Conservation (phyloP, 2,797 vertebrate genomes). For the Vultur gryphus region DNA sequence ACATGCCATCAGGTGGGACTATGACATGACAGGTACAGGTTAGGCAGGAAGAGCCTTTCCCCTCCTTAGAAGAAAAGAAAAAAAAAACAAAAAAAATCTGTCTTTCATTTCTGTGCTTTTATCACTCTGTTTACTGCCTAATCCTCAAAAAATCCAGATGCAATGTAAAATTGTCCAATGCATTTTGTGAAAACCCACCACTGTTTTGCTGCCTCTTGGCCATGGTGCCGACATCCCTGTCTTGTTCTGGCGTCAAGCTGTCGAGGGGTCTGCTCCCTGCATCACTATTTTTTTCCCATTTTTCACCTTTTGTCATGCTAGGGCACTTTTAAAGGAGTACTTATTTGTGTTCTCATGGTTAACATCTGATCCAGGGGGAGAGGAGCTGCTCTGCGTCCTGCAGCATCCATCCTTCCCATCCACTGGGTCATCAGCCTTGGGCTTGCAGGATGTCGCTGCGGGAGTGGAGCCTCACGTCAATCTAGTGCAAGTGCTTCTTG, state of each 20-base stretch:
- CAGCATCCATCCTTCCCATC: background rate
- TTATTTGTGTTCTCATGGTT: background rate
- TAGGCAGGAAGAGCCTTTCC: background rate
- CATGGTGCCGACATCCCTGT: fast-evolving
- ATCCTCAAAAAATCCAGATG: background rate
- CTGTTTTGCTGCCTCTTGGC: background rate
- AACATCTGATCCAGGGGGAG: background rate
- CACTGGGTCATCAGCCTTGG: background rate
- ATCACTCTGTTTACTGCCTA: background rate
- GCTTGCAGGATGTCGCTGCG: background rate
- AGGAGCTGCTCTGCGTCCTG: background rate
- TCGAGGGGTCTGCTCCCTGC: background rate
- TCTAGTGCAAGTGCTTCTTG: background rate
- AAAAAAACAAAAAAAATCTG: background rate
- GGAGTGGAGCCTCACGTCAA: background rate
- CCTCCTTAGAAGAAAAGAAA: background rate
- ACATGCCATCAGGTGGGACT: background rate
- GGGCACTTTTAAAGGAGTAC: background rate
- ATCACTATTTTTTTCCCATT: fast-evolving
- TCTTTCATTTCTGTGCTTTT: background rate
- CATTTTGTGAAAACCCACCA: background rate
- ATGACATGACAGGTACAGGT: background rate
- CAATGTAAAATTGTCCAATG: fast-evolving
- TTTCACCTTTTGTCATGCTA: background rate
- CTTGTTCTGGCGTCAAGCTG: background rate